Evolutionary conservation across 2,797 vertebrate genomes (phyloP), one percentile per base, ranked within the genome.

Genomic region (Anguilla anguilla): DNA sequence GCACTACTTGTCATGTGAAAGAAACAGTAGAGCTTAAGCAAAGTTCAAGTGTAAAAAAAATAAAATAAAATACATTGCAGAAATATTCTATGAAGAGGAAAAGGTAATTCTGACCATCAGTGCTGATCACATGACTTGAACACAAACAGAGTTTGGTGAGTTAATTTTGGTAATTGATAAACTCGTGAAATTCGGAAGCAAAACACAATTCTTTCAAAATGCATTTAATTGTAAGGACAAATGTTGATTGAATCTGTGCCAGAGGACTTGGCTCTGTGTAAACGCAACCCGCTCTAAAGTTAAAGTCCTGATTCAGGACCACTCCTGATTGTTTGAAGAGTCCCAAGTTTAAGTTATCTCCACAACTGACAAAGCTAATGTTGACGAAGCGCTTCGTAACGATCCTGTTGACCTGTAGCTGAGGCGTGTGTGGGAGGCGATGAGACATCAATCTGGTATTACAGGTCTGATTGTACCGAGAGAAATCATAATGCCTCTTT

Each of bases 391-490:
- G 89, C 93, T 94, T 93, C 89, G 55, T 86, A 82, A 31, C 5
- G 91, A 74, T 90, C 89, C 90, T 91, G 90, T 91, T 95, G 94
- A 95, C 94, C 96, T 92, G 89, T 92, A 93, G 93, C 92, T 90
- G 91, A 88, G 35, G 83, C 88, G 87, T 10, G 4, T 89, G 91
- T 88, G 93, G 92, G 88, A 69, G 90, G 85, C 85, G 88, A 88
- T 55, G 89, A 88, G 93, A 94, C 92, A 94, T 94, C 93, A 94
- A 91, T 13, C 67, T 85, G 89, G 93, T 94, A 95, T 93, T 90
- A 93, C 90, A 88, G 89, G 92, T 94, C 90, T 88, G 89, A 94
- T 95, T 94, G 92, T 90, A 92, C 89, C 84, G 84, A 61, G 57
- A 67, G 83, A 83, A 88, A 89, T 89, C 53, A 74, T 88, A 88